phyloP scores from a whole-genome alignment of 2,797 vertebrate genomes.

The Danionella dracula region DNA sequence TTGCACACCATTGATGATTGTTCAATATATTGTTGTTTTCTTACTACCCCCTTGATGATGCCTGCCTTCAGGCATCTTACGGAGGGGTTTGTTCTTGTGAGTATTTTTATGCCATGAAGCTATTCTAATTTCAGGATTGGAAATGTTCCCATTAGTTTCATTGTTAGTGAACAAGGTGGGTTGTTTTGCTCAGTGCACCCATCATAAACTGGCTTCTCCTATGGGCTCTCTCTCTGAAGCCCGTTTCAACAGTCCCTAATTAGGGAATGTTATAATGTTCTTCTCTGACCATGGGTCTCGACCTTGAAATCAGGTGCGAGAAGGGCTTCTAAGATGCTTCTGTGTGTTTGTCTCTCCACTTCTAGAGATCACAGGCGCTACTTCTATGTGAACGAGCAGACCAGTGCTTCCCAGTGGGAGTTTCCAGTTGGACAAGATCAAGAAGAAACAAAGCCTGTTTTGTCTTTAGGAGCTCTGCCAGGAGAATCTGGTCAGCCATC shows the following conservation, averaged over 20 bases:
- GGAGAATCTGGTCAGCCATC: conserved; percentile 53
- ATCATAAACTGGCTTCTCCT: conserved; percentile 58
- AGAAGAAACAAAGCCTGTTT: conserved; percentile 68
- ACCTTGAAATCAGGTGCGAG: conserved; percentile 50
- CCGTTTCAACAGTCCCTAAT: conserved; percentile 53
- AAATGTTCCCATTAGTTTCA: conserved; percentile 47
- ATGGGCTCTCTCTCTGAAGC: conserved; percentile 59
- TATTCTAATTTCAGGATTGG: conserved; percentile 53
- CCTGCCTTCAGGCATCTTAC: conserved; percentile 63
- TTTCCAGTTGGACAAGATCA: conserved; percentile 87
- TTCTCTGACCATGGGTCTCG: conserved; percentile 59
- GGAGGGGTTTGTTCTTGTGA: conserved; percentile 28
- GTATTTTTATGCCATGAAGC: too few relatives aligned
- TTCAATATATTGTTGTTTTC: conserved; percentile 80
- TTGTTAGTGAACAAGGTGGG: conserved; percentile 73
- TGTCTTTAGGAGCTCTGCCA: conserved; percentile 66
- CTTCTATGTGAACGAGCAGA: conserved; percentile 98
- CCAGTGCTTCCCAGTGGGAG: conserved; percentile 93
- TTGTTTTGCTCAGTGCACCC: conserved; percentile 64
- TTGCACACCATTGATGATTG: conserved; percentile 55
- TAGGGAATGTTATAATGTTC: conserved; percentile 51
- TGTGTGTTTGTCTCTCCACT: conserved; percentile 92
- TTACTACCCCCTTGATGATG: conserved; percentile 60
- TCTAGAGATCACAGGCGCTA: conserved; percentile 99
- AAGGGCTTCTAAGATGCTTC: conserved; percentile 60